Evolutionary conservation across 2,797 vertebrate species (phyloP), one percentile per base, ranked within the genome.

Genomic region (Lepus oiostolus): DNA sequence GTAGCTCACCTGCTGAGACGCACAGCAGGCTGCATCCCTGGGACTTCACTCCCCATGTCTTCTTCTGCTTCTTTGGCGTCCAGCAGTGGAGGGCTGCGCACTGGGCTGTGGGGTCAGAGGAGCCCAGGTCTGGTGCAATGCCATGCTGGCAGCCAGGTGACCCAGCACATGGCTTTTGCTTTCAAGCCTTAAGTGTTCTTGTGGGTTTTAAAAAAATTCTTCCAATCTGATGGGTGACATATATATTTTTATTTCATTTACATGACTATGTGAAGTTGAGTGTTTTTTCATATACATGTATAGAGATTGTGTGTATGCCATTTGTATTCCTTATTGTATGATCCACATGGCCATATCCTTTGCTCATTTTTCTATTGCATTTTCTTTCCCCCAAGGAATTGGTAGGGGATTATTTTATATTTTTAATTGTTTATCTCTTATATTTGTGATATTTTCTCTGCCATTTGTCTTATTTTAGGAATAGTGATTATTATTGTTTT

Each of bases 191-290:
- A 21, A 58, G 4, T 58, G 54, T 58, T 58, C 42, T 42, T 47
- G 42, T 47, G 42, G 42, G 42, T 47, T 62, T 85, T 24, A 35
- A 90, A 91, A 89, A 80, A 86, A 84, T 91, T 32, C 5, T 95
- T 94, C 30, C 38, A 85, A 11, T 74, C n/a, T 30, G 22, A 22
- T 35, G 38, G 47, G 65, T 92, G 80, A 90, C 88, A 80, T 80
- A n/a, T 22, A 92, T 47, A 9, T 47, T 54, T 95, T 35, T n/a
- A 28, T 71, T 93, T 94, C 26, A 77, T 87, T 72, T 92, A 30
- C 28, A 84, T 79, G 70, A 30, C 75, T 80, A 10, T 67, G 76
- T 93, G 76, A 95, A 90, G 30, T 80, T 68, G 22, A 70, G 54
- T 81, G 62, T 75, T 71, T 90, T 82, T 93, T 87, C 10, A 19